These are phyloP conservation scores for Cassiopea xamachana DNA, from an alignment of 30 jellyfish, hydroid and myxozoan genomes.

Conservation along the genomic window DNA sequence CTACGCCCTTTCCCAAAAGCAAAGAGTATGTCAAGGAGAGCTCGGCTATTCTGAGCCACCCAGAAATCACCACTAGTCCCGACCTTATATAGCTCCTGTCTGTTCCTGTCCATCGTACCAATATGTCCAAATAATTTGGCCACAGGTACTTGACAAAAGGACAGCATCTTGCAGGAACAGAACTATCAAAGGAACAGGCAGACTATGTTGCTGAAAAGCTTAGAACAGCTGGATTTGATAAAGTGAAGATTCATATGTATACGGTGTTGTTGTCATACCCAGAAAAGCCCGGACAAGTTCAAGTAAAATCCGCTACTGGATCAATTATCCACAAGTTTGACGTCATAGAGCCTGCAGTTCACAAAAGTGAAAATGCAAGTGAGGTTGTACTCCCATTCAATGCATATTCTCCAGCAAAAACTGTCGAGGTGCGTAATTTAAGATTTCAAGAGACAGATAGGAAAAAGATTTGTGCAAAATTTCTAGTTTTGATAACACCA, in stretches of 20 bases:
- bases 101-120: no score
- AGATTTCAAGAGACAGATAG: no score
- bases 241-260: conserved; percentile 68
- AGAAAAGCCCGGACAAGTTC: conserved; percentile 68
- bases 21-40: no score
- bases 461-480: background rate
- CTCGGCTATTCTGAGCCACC: no score
- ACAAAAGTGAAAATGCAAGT: conserved; percentile 40
- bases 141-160: conserved; percentile 55
- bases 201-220: conserved; percentile 50
- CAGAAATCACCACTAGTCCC: no score
- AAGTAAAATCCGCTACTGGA: conserved; percentile 15
- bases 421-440: conserved; percentile 45
- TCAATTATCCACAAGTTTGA: conserved; percentile 24
- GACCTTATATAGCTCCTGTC: no score
- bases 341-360: conserved; percentile 46
- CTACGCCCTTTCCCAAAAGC: no score
- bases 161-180: conserved; percentile 87
- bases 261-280: conserved; percentile 79
- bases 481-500: background rate
- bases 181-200: conserved; percentile 68
- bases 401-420: conserved; percentile 74
- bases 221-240: conserved; percentile 77
- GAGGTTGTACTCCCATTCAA: conserved; percentile 68
- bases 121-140: no score